These are phyloP conservation scores for Myanophis thanlyinensis DNA, from an alignment of 2,113 vertebrate genomes.

Conservation along the genomic window DNA sequence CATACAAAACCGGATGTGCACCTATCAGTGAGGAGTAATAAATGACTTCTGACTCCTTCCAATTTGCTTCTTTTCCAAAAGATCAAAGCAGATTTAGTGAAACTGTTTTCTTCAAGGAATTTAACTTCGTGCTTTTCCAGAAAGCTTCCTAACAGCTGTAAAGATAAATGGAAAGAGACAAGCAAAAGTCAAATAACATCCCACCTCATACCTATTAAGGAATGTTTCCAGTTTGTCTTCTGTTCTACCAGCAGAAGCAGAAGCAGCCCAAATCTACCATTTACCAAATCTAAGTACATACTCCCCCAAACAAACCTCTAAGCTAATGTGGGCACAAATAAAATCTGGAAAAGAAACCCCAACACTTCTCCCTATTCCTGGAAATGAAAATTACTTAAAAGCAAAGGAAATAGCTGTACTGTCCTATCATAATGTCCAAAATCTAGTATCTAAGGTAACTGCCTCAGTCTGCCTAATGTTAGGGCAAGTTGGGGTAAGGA, in stretches of 20 bases:
- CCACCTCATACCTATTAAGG: conserved; percentile 11
- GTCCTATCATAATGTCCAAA: background rate
- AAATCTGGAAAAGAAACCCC: background rate
- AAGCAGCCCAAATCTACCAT: background rate
- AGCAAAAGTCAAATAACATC: conserved; percentile 23
- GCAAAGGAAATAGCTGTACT: background rate
- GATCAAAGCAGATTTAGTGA: conserved; percentile 33
- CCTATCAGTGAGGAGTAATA: conserved; percentile 30
- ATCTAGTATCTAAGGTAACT: background rate
- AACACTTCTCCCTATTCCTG: background rate
- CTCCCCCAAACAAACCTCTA: background rate
- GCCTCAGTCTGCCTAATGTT: background rate
- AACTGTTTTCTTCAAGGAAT: background rate
- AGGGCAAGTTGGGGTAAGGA: background rate
- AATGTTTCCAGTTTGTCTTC: conserved; percentile 4
- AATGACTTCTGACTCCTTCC: conserved; percentile 37
- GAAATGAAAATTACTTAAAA: background rate
- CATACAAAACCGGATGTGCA: background rate
- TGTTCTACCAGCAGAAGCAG: background rate
- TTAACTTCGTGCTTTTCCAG: conserved; percentile 22
- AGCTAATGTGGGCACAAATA: background rate
- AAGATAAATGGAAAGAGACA: conserved; percentile 28
- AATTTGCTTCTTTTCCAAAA: conserved; percentile 34
- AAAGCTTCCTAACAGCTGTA: conserved; percentile 27
- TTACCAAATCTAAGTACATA: background rate